Percentiles rank a stretch among this genome's conserved stretches.
Conservation (phyloP, 2,888 invertebrate species). For the Tachina grossa region DNA sequence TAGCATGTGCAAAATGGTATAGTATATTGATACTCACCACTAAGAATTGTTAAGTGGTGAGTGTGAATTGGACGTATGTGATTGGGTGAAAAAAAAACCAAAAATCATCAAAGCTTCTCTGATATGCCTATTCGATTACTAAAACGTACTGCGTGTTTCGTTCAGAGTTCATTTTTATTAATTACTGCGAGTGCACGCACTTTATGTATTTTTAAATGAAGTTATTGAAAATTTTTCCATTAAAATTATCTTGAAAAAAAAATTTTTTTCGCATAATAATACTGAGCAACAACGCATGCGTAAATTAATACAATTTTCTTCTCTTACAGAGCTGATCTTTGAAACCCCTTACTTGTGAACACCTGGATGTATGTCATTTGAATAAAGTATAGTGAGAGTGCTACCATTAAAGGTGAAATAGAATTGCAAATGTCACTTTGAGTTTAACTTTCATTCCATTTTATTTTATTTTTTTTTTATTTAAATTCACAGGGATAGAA, state of each 20-base stretch:
- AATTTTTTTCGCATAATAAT: too few relatives aligned
- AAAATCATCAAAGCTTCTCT: background rate
- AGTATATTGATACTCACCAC: too few relatives aligned
- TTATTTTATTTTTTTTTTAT: too few relatives aligned
- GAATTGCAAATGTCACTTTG: conserved; percentile 42
- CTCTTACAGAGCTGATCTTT: background rate
- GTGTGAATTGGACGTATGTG: too few relatives aligned
- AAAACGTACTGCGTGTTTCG: too few relatives aligned
- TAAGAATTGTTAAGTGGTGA: too few relatives aligned
- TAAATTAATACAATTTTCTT: too few relatives aligned
- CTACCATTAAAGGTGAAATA: conserved; percentile 20
- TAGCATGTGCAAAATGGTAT: too few relatives aligned
- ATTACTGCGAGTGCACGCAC: background rate
- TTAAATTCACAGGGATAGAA: background rate
- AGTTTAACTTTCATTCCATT: background rate
- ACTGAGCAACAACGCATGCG: too few relatives aligned
- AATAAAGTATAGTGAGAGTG: background rate
- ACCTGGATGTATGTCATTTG: conserved; percentile 53
- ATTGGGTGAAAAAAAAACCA: background rate
- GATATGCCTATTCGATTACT: too few relatives aligned
- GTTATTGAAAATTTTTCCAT: too few relatives aligned
- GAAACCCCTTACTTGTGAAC: conserved; percentile 35
- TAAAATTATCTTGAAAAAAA: too few relatives aligned
- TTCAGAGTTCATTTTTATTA: background rate
- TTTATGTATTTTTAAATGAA: background rate